phyloP scores from a whole-genome alignment of 2,888 invertebrate species.

The Acronicta alni region DNA sequence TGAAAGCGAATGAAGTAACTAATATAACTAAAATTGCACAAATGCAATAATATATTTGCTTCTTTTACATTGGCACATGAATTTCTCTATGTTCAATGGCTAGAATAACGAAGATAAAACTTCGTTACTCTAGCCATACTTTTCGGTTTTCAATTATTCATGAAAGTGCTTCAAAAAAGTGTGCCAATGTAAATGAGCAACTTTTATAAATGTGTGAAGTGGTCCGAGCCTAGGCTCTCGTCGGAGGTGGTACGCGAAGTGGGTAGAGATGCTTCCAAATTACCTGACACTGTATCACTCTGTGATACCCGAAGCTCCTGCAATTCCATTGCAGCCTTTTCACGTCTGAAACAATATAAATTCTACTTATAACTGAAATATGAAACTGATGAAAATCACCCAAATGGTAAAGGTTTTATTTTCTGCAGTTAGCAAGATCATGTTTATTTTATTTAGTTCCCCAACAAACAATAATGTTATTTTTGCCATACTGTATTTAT shows the following conservation, averaged over 20 bases:
- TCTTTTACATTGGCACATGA: constrained; percentile 35
- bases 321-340: constrained; percentile 89
- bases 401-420: no score
- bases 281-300: constrained; percentile 90
- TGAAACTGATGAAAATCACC: no score
- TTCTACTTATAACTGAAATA: constrained; percentile 5
- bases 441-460: no score
- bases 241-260: constrained; percentile 85
- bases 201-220: constrained; percentile 79
- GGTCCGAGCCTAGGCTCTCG: constrained; percentile 79
- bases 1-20: constrained; percentile 37
- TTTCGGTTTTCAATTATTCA: constrained; percentile 18
- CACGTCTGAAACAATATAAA: constrained; percentile 82
- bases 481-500: no score
- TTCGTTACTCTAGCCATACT: no score
- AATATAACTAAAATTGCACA: constrained; percentile 24
- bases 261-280: constrained; percentile 85
- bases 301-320: constrained; percentile 86
- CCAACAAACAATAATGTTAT: no score
- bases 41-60: constrained; percentile 16
- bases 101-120: constrained; percentile 12
- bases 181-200: constrained; percentile 53
- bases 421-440: no score
- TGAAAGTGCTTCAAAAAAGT: constrained; percentile 11
- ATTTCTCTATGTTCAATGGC: constrained; percentile 7